These are phyloP conservation scores for Tragelaphus eurycerus DNA, from an alignment of 2,797 vertebrate species.

Conservation along the genomic window DNA sequence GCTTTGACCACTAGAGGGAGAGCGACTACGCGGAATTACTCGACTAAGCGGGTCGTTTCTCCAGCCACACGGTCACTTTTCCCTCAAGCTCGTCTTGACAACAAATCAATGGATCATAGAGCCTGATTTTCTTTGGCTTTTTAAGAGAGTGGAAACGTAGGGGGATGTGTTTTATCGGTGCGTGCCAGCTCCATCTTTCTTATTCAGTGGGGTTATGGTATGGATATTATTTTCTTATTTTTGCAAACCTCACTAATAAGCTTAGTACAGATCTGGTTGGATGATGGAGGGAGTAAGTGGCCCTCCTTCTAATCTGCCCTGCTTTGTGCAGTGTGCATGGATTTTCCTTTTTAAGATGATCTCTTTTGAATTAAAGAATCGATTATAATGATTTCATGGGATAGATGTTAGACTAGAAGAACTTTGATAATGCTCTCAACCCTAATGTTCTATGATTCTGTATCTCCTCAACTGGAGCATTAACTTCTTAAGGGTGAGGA, in stretches of 20 bases:
- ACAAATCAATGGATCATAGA: neutral
- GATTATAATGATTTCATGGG: neutral
- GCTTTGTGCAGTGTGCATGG: neutral
- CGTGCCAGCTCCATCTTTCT: neutral
- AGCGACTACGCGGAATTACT: slow-evolving; percentile 84
- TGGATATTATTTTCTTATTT: neutral
- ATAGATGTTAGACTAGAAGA: neutral
- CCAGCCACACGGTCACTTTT: accelerated
- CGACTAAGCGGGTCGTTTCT: accelerated
- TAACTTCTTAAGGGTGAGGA: neutral
- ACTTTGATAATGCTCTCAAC: neutral
- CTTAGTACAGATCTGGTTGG: neutral
- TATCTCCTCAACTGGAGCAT: neutral
- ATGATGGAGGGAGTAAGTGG: neutral
- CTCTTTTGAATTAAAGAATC: neutral
- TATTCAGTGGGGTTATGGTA: neutral
- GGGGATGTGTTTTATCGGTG: neutral
- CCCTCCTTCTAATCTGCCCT: neutral
- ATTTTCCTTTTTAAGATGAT: neutral
- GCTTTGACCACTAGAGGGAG: slow-evolving; percentile 85
- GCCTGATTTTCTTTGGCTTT: neutral
- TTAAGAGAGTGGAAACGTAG: neutral
- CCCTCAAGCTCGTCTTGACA: accelerated
- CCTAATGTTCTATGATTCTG: neutral
- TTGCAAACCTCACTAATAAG: neutral